These are phyloP conservation scores for Malthinus seriepunctatus DNA, from an alignment of 2,888 invertebrate species.

Conservation along the genomic window DNA sequence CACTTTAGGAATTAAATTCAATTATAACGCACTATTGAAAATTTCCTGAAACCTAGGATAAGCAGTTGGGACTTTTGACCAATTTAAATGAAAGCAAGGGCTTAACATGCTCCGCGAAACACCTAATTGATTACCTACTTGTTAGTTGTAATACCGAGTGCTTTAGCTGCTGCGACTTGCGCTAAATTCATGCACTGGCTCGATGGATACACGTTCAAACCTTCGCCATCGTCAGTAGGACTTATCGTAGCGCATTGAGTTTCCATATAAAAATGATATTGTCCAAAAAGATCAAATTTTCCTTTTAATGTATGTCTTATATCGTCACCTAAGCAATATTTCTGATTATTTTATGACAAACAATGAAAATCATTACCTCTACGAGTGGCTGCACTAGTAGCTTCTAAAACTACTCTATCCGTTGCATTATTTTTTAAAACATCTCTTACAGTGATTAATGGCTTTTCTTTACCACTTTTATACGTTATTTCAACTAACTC, in stretches of 20 bases:
- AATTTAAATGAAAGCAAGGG: too few species aligned
- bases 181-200: neutral
- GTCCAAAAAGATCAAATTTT: slow-evolving; percentile 59
- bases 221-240: neutral
- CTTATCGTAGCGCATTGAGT: neutral
- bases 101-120: too few species aligned
- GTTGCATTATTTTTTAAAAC: slow-evolving; percentile 55
- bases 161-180: neutral
- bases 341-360: slow-evolving; percentile 4
- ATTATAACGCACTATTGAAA: too few species aligned
- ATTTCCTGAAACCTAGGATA: too few species aligned
- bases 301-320: slow-evolving; percentile 61
- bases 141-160: neutral
- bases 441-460: slow-evolving; percentile 55
- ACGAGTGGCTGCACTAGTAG: slow-evolving; percentile 44
- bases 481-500: slow-evolving; percentile 61
- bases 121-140: neutral
- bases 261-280: slow-evolving; percentile 66
- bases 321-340: slow-evolving; percentile 44
- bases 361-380: slow-evolving; percentile 33
- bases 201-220: neutral
- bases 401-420: slow-evolving; percentile 51
- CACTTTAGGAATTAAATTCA: too few species aligned
- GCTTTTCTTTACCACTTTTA: slow-evolving; percentile 50
- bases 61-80: too few species aligned